Conservation (phyloP, 2,113 vertebrate species). For the Eonycteris spelaea region DNA sequence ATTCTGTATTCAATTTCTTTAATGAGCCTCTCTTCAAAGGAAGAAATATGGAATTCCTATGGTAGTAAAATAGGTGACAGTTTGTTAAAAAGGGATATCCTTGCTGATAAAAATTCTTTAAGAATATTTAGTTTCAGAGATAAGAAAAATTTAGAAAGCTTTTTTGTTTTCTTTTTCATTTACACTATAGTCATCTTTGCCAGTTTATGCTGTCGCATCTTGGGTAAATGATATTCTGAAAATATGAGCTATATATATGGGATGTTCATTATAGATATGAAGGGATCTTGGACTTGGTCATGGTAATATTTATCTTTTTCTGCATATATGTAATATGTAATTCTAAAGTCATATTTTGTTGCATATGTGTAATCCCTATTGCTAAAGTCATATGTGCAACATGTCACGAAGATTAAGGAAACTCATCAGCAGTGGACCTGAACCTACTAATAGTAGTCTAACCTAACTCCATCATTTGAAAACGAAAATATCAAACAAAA, state of each 20-base stretch:
- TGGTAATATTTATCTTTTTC: not conserved
- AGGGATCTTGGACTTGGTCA: not conserved
- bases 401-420: constrained; percentile 35
- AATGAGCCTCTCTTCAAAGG: constrained; percentile 97
- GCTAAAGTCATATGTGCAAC: not conserved
- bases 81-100: constrained; percentile 37
- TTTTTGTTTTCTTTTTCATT: constrained; percentile 8
- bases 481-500: constrained; percentile 29
- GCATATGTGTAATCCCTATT: not conserved
- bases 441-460: not conserved
- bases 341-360: not conserved
- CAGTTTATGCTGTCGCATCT: not conserved
- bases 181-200: not conserved
- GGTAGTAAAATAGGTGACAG: constrained; percentile 45
- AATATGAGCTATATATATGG: not conserved
- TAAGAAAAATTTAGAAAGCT: not conserved
- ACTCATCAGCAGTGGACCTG: not conserved
- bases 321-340: not conserved
- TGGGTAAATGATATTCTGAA: not conserved
- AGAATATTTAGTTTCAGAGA: constrained; percentile 3
- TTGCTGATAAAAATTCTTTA: not conserved
- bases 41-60: constrained; percentile 95
- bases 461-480: not conserved
- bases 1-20: constrained; percentile 97
- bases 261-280: not conserved